Conservation (phyloP, 2,113 vertebrate species). For the Paratilapia polleni region DNA sequence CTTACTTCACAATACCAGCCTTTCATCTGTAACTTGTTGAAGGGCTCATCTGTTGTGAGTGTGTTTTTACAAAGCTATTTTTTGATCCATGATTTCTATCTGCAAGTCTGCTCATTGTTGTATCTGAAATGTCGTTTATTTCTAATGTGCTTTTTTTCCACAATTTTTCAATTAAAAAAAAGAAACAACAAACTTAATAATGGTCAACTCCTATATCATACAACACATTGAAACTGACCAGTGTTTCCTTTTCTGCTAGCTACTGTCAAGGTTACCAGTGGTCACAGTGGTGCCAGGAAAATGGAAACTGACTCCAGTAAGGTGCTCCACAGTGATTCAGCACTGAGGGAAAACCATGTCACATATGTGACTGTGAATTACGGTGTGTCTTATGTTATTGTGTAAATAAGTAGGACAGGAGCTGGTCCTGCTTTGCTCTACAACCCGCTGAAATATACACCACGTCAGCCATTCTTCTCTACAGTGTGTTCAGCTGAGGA, state of each 20-base stretch:
- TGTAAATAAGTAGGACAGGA: neutral
- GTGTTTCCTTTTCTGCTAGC: no score
- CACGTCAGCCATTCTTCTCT: neutral
- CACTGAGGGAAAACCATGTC: neutral
- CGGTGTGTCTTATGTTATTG: neutral
- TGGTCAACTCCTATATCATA: no score
- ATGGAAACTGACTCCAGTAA: neutral
- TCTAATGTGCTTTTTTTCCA: neutral
- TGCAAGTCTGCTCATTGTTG: no score
- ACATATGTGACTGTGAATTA: neutral
- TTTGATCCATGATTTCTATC: neutral
- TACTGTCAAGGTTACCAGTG: neutral
- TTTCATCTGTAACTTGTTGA: no score
- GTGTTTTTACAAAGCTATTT: neutral
- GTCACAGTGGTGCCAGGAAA: neutral
- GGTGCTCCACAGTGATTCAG: neutral
- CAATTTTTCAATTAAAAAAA: neutral
- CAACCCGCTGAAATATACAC: conserved; percentile 33
- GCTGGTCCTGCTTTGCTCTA: neutral
- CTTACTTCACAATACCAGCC: neutral
- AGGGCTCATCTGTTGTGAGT: neutral
- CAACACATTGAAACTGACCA: no score
- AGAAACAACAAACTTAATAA: no score
- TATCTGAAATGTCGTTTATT: neutral
- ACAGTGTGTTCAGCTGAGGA: neutral